phyloP scores from a whole-genome alignment of 2,888 invertebrate genomes.

The Monochamus alternatus region DNA sequence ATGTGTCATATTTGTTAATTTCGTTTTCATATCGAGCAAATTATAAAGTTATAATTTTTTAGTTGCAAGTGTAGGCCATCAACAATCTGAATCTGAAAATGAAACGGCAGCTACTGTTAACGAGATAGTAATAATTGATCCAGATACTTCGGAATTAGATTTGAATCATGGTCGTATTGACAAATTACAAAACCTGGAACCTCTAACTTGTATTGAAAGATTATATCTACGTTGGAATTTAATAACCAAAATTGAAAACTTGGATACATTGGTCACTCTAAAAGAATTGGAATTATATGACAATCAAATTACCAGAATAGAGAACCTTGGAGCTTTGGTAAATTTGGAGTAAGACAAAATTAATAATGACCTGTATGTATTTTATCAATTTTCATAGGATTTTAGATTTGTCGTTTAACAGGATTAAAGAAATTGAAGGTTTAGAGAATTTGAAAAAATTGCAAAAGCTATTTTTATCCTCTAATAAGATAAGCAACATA shows the following conservation, averaged over 20 bases:
- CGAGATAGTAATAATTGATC: constrained; percentile 79
- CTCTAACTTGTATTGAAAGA: constrained; percentile 82
- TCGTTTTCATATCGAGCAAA: neutral
- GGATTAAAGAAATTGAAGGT: constrained; percentile 89
- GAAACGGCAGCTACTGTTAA: constrained; percentile 66
- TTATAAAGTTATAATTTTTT: neutral
- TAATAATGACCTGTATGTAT: constrained; percentile 29
- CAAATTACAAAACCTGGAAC: constrained; percentile 88
- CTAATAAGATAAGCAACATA: constrained; percentile 91
- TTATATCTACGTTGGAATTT: constrained; percentile 95
- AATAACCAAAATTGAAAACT: constrained; percentile 94
- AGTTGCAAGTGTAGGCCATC: constrained; percentile 13
- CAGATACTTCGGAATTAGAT: constrained; percentile 83
- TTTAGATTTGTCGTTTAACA: constrained; percentile 96
- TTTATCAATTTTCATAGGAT: constrained; percentile 75
- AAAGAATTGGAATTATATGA: constrained; percentile 96
- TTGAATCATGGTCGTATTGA: constrained; percentile 91
- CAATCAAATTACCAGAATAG: constrained; percentile 94
- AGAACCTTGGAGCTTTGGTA: constrained; percentile 88
- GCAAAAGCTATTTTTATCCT: constrained; percentile 89
- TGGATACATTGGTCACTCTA: constrained; percentile 83
- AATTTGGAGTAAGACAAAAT: constrained; percentile 85
- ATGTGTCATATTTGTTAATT: too few relatives aligned
- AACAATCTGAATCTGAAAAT: constrained; percentile 23
- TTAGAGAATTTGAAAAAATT: constrained; percentile 83